Conservation (phyloP, 2,797 vertebrate genomes). For the Spinus olivaceus region DNA sequence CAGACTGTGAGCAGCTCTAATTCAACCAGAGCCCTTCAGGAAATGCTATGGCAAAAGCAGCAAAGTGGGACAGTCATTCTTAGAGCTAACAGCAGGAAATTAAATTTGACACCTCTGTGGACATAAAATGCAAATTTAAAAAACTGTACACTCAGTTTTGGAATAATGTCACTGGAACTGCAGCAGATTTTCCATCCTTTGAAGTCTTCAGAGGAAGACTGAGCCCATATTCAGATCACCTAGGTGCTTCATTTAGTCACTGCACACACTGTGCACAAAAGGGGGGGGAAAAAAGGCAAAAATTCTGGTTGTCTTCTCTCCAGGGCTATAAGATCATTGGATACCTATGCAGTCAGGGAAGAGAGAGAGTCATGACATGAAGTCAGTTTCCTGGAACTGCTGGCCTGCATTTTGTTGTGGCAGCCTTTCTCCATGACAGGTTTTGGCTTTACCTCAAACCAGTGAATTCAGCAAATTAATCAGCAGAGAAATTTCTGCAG, state of each 20-base stretch:
- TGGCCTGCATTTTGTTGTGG: not conserved
- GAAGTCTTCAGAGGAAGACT: not conserved
- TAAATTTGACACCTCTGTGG: conserved; percentile 12
- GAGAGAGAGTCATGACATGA: not conserved
- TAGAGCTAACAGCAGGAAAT: not conserved
- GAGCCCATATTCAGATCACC: not conserved
- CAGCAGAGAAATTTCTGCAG: not conserved
- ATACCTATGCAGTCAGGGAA: not conserved
- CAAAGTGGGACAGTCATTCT: not conserved
- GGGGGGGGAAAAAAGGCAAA: not conserved
- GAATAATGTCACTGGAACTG: not conserved
- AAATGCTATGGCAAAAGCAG: not conserved
- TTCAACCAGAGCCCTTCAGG: not conserved
- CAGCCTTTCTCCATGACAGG: not conserved
- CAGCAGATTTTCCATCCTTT: not conserved
- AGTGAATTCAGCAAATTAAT: not conserved
- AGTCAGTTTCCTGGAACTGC: not conserved
- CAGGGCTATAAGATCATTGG: not conserved
- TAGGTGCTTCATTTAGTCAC: not conserved
- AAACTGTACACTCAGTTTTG: not conserved
- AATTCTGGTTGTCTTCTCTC: not conserved
- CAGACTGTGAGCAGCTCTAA: not conserved
- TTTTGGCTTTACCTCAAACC: not conserved
- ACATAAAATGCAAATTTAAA: not conserved
- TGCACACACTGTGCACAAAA: not conserved